Evolutionary conservation across 2,113 vertebrate genomes (phyloP).

Genomic region (Syrrhaptes paradoxus): DNA sequence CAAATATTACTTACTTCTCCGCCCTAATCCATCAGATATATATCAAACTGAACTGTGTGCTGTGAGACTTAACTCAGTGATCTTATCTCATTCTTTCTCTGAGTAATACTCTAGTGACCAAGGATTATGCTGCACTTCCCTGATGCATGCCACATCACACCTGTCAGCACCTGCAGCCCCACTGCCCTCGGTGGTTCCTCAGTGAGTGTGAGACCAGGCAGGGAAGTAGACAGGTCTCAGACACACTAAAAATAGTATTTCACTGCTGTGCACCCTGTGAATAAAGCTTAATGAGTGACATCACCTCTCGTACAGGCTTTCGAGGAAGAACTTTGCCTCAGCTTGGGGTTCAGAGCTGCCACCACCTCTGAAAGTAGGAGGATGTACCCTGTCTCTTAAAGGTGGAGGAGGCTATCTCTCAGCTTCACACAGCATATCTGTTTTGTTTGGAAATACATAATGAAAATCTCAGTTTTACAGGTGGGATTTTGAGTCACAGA

Average conservation of each 20-base stretch:
- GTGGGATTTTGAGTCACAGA: neutral
- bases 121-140: neutral
- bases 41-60: neutral
- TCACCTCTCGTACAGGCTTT: neutral
- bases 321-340: rapidly evolving
- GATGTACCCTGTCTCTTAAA: neutral
- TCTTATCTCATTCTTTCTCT: neutral
- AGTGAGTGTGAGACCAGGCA: neutral
- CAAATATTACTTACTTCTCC: neutral
- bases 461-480: neutral
- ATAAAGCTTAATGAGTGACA: neutral
- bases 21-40: neutral
- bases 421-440: neutral
- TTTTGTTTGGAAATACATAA: neutral
- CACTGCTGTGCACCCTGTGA: neutral
- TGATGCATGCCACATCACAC: rapidly evolving
- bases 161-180: neutral
- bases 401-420: neutral
- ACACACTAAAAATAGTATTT: neutral
- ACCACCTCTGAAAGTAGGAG: neutral
- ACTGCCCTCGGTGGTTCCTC: neutral
- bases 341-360: neutral
- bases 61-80: neutral
- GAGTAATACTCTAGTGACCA: neutral
- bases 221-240: neutral